Evolutionary conservation across 1,140 invertebrate genomes (phyloP).

Genomic region (Sinella curviseta): DNA sequence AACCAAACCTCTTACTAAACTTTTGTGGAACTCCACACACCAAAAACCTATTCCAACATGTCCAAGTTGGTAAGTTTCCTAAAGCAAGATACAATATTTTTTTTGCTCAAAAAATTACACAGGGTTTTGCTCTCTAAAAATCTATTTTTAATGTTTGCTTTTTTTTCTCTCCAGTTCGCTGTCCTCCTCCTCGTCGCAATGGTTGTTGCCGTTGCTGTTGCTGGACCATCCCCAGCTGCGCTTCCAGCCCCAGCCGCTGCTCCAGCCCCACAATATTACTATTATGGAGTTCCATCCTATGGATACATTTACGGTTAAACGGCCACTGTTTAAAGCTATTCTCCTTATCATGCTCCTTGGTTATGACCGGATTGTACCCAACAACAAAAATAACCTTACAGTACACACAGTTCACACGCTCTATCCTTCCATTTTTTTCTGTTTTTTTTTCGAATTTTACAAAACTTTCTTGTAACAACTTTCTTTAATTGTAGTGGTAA

Average conservation of each 20-base stretch:
- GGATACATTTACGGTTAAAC: slow-evolving; percentile 2
- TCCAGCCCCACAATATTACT: slow-evolving; percentile 12
- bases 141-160: neutral
- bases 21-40: no score
- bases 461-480: no score
- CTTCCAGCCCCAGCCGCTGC: neutral
- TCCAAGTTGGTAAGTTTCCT: neutral
- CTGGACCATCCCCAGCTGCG: neutral
- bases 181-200: slow-evolving; percentile 1
- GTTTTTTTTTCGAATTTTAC: no score
- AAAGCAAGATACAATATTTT: neutral
- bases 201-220: neutral
- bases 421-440: no score
- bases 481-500: no score
- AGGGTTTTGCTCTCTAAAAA: neutral
- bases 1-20: neutral
- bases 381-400: neutral
- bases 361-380: neutral
- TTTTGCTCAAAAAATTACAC: neutral
- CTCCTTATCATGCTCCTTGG: neutral
- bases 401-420: neutral
- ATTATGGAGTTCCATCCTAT: neutral
- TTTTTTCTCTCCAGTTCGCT: neutral
- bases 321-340: neutral
- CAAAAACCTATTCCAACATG: no score